Conservation (phyloP, 64 coral and sea anemone species). For the Porites australiensis region DNA sequence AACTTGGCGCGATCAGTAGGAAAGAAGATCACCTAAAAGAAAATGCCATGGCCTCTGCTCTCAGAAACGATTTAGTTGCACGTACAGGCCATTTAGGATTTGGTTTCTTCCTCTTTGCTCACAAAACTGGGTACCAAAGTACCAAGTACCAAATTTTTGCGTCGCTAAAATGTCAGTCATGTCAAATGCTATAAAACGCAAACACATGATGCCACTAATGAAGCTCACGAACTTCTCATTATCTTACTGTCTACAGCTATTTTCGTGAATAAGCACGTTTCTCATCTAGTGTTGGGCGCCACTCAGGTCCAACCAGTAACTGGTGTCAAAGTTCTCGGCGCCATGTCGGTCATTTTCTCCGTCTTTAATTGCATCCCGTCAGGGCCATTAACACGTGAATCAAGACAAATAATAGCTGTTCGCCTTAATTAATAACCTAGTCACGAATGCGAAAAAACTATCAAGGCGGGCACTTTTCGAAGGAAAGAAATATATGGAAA, state of each 20-base stretch:
- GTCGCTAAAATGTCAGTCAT: background rate
- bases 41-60: background rate
- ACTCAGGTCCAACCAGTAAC: background rate
- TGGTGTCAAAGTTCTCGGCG: conserved; percentile 33
- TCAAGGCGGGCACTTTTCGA: too few relatives aligned
- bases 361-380: background rate
- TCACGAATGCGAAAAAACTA: background rate
- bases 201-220: background rate
- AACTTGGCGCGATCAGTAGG: background rate
- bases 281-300: conserved; percentile 9
- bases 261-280: background rate
- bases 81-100: too few relatives aligned
- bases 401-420: background rate
- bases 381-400: conserved; percentile 21
- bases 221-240: background rate
- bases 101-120: too few relatives aligned
- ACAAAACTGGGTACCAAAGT: too few relatives aligned
- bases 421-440: background rate
- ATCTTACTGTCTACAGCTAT: background rate
- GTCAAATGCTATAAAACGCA: background rate
- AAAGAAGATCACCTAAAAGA: background rate
- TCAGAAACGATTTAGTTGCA: too few relatives aligned
- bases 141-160: background rate
- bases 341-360: background rate
- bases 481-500: too few relatives aligned